Conservation (phyloP, 2,113 vertebrate species). For the Syngnathus floridae region DNA sequence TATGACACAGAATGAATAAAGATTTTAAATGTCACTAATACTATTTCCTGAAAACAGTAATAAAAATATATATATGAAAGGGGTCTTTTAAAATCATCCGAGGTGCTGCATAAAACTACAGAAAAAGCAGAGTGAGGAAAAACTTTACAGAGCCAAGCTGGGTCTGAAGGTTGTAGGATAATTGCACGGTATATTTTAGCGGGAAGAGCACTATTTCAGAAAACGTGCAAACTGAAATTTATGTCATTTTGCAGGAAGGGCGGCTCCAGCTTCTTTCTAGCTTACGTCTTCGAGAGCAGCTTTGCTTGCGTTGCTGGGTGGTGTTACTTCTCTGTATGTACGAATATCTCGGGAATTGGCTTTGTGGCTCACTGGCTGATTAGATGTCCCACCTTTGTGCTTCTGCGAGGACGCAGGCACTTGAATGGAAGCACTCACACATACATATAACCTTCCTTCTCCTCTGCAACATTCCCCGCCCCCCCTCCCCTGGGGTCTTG, state of each 20-base stretch:
- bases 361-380: constrained; percentile 30
- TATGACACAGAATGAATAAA: not conserved
- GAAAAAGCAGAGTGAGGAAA: not conserved
- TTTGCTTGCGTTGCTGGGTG: constrained; percentile 22
- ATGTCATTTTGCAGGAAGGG: constrained; percentile 1
- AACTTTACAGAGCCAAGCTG: not conserved
- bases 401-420: constrained; percentile 27
- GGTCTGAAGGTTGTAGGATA: not conserved
- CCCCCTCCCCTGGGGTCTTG: constrained; percentile 17
- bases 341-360: constrained; percentile 22
- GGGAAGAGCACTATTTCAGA: not conserved
- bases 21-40: not conserved
- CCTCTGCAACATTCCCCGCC: constrained; percentile 10
- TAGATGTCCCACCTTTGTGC: constrained; percentile 41
- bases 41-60: not conserved
- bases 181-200: not conserved
- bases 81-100: not conserved
- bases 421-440: constrained; percentile 12
- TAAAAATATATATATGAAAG: not conserved
- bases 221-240: not conserved
- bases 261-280: constrained; percentile 24
- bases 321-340: constrained; percentile 11
- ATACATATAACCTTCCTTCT: constrained; percentile 33
- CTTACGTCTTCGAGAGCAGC: constrained; percentile 12
- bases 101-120: not conserved